Conservation (phyloP, 2,888 invertebrate species). For the Pachydiplax longipennis region DNA sequence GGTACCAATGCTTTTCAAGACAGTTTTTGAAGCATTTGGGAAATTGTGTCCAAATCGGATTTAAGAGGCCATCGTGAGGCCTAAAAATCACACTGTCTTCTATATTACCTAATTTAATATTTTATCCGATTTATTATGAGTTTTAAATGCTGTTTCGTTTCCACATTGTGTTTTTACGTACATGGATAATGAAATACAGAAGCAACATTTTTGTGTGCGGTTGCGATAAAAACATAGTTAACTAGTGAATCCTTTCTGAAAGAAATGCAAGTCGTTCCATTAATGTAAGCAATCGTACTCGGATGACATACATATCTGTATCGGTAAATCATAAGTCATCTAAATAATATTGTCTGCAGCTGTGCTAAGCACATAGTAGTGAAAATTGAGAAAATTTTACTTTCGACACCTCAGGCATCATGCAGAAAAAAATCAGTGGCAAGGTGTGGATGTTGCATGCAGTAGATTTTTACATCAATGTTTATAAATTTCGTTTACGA, state of each 20-base stretch:
- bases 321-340: constrained; percentile 20
- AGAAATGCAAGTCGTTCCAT: constrained; percentile 19
- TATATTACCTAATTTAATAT: constrained; percentile 41
- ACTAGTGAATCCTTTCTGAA: constrained; percentile 6
- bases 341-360: constrained; percentile 14
- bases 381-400: neutral
- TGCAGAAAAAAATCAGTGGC: neutral
- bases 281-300: constrained; percentile 1
- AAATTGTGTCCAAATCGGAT: constrained; percentile 7
- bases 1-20: constrained; percentile 37
- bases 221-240: neutral
- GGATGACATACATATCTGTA: constrained; percentile 42
- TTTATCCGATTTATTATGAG: constrained; percentile 21
- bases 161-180: constrained; percentile 21
- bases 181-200: neutral
- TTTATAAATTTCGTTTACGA: constrained; percentile 7
- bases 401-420: neutral
- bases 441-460: constrained; percentile 8
- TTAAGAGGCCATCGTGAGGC: constrained; percentile 44
- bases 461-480: constrained; percentile 1
- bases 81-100: constrained; percentile 47
- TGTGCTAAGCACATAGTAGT: constrained; percentile 31
- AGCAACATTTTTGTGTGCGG: neutral
- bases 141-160: constrained; percentile 25
- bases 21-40: constrained; percentile 36